Percentiles rank a stretch among this genome's conserved stretches.
phyloP scores from a whole-genome alignment of 2,888 invertebrate genomes.

The Dinocampus coccinellae region DNA sequence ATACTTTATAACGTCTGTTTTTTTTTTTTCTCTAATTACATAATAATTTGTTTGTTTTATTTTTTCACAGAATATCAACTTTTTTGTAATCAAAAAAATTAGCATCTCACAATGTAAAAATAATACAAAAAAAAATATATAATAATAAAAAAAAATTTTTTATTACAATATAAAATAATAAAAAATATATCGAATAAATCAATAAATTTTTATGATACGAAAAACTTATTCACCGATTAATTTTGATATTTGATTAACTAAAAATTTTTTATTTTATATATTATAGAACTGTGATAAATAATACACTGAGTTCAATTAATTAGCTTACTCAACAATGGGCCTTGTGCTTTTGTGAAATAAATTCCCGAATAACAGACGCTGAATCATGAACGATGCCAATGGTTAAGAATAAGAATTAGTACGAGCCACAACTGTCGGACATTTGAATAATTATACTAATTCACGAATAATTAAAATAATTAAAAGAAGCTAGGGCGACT shows the following conservation, averaged over 20 bases:
- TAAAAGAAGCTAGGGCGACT: not conserved
- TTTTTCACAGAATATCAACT: no score
- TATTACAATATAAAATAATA: no score
- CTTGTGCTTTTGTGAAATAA: not conserved
- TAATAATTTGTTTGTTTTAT: no score
- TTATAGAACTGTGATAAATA: not conserved
- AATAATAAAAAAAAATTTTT: no score
- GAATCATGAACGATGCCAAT: not conserved
- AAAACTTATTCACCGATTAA: not conserved
- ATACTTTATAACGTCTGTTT: no score
- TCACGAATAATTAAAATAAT: slow-evolving; percentile 2
- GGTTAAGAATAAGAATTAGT: not conserved
- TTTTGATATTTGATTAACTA: not conserved
- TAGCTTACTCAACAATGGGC: not conserved
- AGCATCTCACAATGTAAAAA: no score
- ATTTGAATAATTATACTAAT: slow-evolving; percentile 12
- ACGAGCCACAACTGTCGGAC: no score
- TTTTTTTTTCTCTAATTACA: no score
- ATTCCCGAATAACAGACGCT: not conserved
- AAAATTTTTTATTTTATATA: not conserved
- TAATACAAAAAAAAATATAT: no score
- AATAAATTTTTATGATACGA: not conserved
- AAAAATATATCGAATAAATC: not conserved
- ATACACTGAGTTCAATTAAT: not conserved
- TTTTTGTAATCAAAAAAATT: no score